Conservation (phyloP, 2,113 vertebrate genomes). For the Rhea americana region DNA sequence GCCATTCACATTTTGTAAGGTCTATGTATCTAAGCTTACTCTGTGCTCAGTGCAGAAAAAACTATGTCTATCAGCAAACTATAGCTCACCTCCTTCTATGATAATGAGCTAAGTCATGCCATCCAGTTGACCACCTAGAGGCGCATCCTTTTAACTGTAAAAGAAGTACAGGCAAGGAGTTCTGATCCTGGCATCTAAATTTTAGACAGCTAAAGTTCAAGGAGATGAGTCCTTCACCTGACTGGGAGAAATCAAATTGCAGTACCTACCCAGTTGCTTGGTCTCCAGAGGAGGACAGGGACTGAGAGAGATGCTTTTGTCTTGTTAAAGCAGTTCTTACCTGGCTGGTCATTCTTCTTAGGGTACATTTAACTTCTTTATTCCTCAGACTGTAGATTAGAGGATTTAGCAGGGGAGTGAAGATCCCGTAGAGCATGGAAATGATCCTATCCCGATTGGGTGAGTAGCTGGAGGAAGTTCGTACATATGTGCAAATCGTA, state of each 20-base stretch:
- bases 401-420: slow-evolving; percentile 66
- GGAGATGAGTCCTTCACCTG: background rate
- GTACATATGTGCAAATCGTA: slow-evolving; percentile 43
- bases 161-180: background rate
- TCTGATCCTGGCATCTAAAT: background rate
- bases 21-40: background rate
- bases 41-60: background rate
- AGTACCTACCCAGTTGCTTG: background rate
- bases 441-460: background rate
- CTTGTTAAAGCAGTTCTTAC: background rate
- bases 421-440: slow-evolving; percentile 60
- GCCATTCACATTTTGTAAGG: background rate
- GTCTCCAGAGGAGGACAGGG: background rate
- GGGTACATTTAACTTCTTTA: slow-evolving; percentile 47
- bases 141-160: background rate
- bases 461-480: slow-evolving; percentile 29
- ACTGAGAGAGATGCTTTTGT: background rate
- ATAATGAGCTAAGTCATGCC: background rate
- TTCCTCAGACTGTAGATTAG: slow-evolving; percentile 69
- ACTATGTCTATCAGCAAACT: background rate
- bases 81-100: background rate
- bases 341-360: background rate
- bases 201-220: background rate
- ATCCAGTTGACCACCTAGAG: background rate
- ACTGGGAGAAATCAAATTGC: background rate